Percentiles rank a stretch among this genome's conserved stretches.
Evolutionary conservation across 2,113 vertebrate genomes (phyloP).

Genomic region (cattle (Bos taurus)): DNA sequence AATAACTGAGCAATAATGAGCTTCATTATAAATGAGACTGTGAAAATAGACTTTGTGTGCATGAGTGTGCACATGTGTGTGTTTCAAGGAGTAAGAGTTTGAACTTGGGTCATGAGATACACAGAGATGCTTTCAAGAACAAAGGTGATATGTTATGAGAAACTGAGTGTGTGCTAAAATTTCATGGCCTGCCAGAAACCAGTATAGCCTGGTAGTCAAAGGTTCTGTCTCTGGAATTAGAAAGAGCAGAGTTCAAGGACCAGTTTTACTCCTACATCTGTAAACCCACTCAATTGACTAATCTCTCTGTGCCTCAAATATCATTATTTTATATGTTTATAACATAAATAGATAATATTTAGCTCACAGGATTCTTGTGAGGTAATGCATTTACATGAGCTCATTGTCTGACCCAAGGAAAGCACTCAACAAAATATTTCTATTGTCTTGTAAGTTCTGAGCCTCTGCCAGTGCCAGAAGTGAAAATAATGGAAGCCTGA

Average conservation of each 20-base stretch:
- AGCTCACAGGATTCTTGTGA: background rate
- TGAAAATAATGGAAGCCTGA: background rate
- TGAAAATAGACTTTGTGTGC: background rate
- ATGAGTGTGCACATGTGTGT: rapidly evolving
- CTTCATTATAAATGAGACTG: background rate
- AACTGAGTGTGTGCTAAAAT: background rate
- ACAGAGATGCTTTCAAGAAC: background rate
- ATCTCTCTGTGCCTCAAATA: background rate
- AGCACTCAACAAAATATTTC: background rate
- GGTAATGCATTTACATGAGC: background rate
- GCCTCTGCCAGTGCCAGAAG: background rate
- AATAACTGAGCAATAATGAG: background rate
- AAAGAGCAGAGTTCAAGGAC: background rate
- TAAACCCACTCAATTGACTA: background rate
- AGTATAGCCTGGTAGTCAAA: background rate
- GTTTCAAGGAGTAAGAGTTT: background rate
- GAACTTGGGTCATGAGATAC: background rate
- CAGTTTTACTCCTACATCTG: background rate
- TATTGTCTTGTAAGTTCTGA: background rate
- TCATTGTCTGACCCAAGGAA: background rate
- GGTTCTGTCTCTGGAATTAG: background rate
- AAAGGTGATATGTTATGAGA: background rate
- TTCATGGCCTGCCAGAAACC: background rate
- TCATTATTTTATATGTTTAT: background rate
- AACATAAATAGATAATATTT: background rate